Base-by-base conservation (phyloP, 2,797 vertebrate genomes). In the Falco columbarius region DNA sequence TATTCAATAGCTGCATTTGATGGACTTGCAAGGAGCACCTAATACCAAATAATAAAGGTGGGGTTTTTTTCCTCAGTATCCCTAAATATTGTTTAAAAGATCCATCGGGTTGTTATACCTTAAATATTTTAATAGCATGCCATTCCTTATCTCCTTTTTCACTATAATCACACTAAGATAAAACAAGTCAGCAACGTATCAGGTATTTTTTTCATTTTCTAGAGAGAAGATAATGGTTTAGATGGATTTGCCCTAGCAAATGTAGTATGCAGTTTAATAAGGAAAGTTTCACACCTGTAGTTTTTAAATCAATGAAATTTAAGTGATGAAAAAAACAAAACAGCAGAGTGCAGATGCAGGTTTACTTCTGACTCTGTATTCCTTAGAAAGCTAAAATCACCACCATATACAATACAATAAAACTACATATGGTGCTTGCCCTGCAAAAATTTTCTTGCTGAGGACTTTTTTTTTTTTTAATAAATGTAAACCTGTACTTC, bases 261-360 rank as follows among this genome's bases (percentile, higher is more conserved):
- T 87, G 51, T 44, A 89, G 51, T 18, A 80, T 26, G 85, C 71
- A 82, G 52, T 90, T 92, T 92, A 93, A 96, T 91, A 70, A 94
- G 58, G 63, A 42, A 96, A 85, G 52, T 75, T 90, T 87, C 93
- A 91, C 80, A 97, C 81, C 74, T 89, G 61, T 58, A 84, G 77
- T 94, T 87, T 82, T 75, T 66, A 93, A 95, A 96, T 89, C 95
- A 95, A 85, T 93, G 73, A 81, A 71, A 58, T 94, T 93, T 87
- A 72, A 75, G 11, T 55, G 54, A 86, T 34, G 66, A 86, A 92
- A 92, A 92, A 93, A 76, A 49, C 27, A 44, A 63, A 89, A 56
- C 34, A 81, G 77, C n/a, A 65, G 65, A 89, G 61, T 30, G n/a
- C 58, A 89, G 52, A 93, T 58, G 73, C 68, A 61, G 56, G 32